These are phyloP conservation scores for Lordiphosa fenestrarum DNA, from an alignment of 2,888 invertebrate species.

Conservation along the genomic window DNA sequence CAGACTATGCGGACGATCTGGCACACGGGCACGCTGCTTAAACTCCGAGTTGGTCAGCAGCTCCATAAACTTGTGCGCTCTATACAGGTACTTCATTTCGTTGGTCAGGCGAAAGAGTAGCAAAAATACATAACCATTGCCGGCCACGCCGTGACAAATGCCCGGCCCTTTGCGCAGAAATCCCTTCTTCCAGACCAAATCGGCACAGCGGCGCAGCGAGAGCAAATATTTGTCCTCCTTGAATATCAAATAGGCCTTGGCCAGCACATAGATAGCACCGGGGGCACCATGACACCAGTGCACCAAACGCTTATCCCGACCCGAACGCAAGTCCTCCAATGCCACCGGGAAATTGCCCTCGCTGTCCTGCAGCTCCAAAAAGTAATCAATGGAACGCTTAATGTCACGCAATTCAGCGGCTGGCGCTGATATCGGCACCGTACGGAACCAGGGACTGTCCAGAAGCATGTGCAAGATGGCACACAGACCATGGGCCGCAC, in stretches of 20 bases:
- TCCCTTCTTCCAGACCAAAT: slow-evolving; percentile 91
- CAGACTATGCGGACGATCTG: slow-evolving; percentile 91
- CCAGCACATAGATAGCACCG: slow-evolving; percentile 89
- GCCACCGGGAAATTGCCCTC: slow-evolving; percentile 90
- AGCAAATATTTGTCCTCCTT: slow-evolving; percentile 87
- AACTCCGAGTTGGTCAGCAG: slow-evolving; percentile 87
- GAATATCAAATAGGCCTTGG: slow-evolving; percentile 88
- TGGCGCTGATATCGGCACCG: slow-evolving; percentile 63
- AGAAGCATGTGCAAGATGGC: slow-evolving; percentile 85
- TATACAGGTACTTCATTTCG: slow-evolving; percentile 86
- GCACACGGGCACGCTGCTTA: slow-evolving; percentile 85
- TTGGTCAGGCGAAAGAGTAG: slow-evolving; percentile 88
- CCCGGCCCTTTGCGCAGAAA: slow-evolving; percentile 93
- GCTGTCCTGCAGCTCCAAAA: slow-evolving; percentile 82
- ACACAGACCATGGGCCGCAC: slow-evolving; percentile 85
- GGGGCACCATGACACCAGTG: slow-evolving; percentile 97
- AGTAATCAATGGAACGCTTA: slow-evolving; percentile 85
- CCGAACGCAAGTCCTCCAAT: slow-evolving; percentile 83
- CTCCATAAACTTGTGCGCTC: slow-evolving; percentile 88
- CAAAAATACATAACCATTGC: slow-evolving; percentile 90
- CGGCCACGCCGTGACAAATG: slow-evolving; percentile 93
- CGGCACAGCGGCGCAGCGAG: slow-evolving; percentile 86
- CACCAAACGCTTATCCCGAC: slow-evolving; percentile 85
- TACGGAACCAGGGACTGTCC: slow-evolving; percentile 81
- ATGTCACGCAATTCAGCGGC: slow-evolving; percentile 82